phyloP scores from a whole-genome alignment of 1,140 invertebrate genomes.

The Xylocopa sonorina region DNA sequence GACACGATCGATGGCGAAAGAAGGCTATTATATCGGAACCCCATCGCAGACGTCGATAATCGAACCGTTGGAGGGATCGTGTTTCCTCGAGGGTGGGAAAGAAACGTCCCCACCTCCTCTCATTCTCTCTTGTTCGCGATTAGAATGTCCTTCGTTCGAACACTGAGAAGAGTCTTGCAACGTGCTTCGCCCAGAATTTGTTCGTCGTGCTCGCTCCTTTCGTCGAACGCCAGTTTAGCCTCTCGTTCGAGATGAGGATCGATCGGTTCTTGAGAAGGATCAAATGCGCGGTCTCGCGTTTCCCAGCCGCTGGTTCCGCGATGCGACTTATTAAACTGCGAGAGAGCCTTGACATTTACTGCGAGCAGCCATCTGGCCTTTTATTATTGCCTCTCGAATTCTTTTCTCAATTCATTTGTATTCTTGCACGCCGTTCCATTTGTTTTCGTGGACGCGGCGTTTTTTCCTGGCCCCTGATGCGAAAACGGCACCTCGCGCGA shows the following conservation, averaged over 20 bases:
- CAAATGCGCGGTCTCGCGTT: neutral
- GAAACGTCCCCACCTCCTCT: too few species aligned
- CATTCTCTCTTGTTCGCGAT: neutral
- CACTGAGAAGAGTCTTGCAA: neutral
- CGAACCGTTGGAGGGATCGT: neutral
- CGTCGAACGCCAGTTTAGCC: neutral
- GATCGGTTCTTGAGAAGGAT: neutral
- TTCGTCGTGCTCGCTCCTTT: neutral
- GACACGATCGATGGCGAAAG: constrained; percentile 25
- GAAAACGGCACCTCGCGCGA: too few species aligned
- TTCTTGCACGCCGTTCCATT: too few species aligned
- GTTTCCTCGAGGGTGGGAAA: neutral
- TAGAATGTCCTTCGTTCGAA: neutral
- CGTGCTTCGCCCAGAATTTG: neutral
- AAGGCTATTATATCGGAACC: constrained; percentile 9
- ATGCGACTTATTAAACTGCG: neutral
- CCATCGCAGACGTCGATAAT: constrained; percentile 1
- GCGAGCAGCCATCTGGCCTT: too few species aligned
- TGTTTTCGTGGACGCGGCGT: too few species aligned
- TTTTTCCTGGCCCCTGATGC: too few species aligned
- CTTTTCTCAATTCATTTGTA: too few species aligned
- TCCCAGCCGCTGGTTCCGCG: neutral
- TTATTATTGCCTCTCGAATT: too few species aligned
- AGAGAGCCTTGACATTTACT: neutral
- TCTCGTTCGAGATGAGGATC: neutral